Percentiles rank a stretch among this genome's conserved stretches.
phyloP scores from a whole-genome alignment of 2,113 vertebrate species.

The Brachionichthys hirsutus region DNA sequence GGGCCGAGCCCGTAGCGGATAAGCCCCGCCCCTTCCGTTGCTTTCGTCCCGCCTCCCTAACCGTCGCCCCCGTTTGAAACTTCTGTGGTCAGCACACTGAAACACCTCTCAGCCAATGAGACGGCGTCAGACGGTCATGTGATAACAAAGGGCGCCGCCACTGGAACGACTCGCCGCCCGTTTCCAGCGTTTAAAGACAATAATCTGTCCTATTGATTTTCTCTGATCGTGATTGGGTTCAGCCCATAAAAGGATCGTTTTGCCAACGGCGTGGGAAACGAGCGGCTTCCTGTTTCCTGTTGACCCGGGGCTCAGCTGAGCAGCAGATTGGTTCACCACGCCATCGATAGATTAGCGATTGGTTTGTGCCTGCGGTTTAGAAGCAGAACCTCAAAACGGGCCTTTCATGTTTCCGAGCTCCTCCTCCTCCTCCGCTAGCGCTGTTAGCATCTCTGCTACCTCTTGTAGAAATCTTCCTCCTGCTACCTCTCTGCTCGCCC shows the following conservation, averaged over 20 bases:
- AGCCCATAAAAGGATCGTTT: not conserved
- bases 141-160: no score
- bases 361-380: not conserved
- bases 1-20: slow-evolving; percentile 66
- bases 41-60: slow-evolving; percentile 59
- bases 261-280: no score
- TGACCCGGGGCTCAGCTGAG: no score
- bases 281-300: no score
- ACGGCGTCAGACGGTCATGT: not conserved
- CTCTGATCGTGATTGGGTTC: no score
- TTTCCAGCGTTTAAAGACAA: no score
- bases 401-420: no score
- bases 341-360: no score
- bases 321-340: no score
- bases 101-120: not conserved
- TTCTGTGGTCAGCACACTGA: not conserved
- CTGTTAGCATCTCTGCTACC: slow-evolving; percentile 68
- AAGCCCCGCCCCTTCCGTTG: slow-evolving; percentile 5
- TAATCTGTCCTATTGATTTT: not conserved
- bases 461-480: slow-evolving; percentile 65
- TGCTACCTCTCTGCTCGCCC: slow-evolving; percentile 64
- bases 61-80: slow-evolving; percentile 14
- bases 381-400: slow-evolving; percentile 1
- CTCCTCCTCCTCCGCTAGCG: slow-evolving; percentile 27
- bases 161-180: no score